phyloP scores from a whole-genome alignment of 2,797 vertebrate genomes.

The Prionace glauca region DNA sequence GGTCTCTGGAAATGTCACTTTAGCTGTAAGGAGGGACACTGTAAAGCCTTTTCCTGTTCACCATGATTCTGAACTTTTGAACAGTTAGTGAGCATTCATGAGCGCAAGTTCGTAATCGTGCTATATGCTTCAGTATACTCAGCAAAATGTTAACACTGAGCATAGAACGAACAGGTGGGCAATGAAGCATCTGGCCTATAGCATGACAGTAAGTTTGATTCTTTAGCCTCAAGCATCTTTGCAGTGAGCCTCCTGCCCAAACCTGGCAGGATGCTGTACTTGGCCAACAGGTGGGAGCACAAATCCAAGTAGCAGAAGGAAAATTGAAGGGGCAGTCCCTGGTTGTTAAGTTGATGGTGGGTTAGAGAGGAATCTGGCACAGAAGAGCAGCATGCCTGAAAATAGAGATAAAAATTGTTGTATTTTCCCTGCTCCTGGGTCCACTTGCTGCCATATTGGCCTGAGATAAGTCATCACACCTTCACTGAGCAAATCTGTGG shows the following conservation, averaged over 20 bases:
- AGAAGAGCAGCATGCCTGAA: neutral
- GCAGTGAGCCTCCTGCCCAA: neutral
- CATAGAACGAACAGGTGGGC: neutral
- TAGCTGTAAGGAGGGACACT: neutral
- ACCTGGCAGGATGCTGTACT: neutral
- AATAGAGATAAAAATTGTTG: neutral
- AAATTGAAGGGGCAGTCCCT: neutral
- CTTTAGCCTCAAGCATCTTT: neutral
- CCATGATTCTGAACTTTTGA: neutral
- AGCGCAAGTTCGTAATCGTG: neutral
- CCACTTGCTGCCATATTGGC: neutral
- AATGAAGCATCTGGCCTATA: neutral
- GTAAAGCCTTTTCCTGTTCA: neutral
- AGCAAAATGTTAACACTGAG: neutral
- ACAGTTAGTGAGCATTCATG: neutral
- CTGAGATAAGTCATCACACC: neutral
- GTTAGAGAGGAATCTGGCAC: neutral
- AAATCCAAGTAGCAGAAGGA: neutral
- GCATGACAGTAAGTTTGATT: neutral
- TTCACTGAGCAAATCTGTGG: neutral
- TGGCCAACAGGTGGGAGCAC: no score
- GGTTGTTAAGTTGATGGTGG: neutral
- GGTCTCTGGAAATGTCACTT: neutral
- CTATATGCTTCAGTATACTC: neutral
- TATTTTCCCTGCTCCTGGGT: neutral